These are phyloP conservation scores for Anguilla marmorata DNA, from an alignment of 2,797 vertebrate genomes.

Conservation along the genomic window DNA sequence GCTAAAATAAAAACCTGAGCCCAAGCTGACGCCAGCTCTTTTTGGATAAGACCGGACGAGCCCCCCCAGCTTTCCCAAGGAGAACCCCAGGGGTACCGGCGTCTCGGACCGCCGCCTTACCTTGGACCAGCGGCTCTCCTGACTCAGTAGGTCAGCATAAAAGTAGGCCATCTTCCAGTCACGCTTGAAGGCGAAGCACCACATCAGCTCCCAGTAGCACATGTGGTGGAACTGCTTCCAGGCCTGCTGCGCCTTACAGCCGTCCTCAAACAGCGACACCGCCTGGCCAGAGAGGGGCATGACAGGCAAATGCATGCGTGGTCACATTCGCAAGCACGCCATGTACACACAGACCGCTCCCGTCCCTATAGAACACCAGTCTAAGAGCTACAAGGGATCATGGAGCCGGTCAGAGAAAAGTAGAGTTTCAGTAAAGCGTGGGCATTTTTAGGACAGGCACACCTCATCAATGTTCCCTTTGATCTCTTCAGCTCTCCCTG, in stretches of 20 bases:
- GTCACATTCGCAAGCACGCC: background rate
- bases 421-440: background rate
- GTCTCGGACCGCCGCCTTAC: conserved; percentile 45
- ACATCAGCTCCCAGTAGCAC: conserved; percentile 91
- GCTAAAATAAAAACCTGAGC: background rate
- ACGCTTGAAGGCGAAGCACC: conserved; percentile 81
- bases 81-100: rapidly evolving
- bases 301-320: background rate
- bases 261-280: conserved; percentile 76
- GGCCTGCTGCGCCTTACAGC: conserved; percentile 79
- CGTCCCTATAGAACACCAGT: background rate
- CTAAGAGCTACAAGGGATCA: background rate
- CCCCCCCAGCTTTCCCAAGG: too few relatives aligned
- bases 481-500: conserved; percentile 81
- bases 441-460: conserved; percentile 30
- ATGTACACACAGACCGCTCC: background rate
- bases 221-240: conserved; percentile 90
- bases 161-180: conserved; percentile 85
- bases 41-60: background rate
- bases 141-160: conserved; percentile 82
- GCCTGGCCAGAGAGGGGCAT: conserved; percentile 62
- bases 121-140: conserved; percentile 86
- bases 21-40: background rate
- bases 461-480: conserved; percentile 85
- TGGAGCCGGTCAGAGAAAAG: background rate